Evolutionary conservation across 2,888 invertebrate species (phyloP).

Genomic region (Stictocephala bisonia): DNA sequence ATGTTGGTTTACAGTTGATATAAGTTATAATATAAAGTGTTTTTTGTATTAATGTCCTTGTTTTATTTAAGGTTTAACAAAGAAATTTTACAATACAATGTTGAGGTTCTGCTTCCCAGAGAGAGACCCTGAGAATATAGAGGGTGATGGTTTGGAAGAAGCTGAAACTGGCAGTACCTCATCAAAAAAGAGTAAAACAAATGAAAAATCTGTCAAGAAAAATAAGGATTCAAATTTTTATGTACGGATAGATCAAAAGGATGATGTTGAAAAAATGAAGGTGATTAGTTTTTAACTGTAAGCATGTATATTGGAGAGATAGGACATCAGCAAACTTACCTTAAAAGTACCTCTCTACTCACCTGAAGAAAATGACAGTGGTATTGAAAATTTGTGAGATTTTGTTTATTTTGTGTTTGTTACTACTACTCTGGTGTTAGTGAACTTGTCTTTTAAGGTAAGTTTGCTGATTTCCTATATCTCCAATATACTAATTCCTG

Average conservation of each 20-base stretch:
- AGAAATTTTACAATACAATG: constrained; percentile 97
- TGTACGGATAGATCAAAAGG: constrained; percentile 85
- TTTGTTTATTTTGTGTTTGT: too few relatives aligned
- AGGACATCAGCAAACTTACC: too few relatives aligned
- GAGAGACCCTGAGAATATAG: constrained; percentile 86
- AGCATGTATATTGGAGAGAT: too few relatives aligned
- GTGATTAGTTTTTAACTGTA: constrained; percentile 64
- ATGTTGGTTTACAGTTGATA: too few relatives aligned
- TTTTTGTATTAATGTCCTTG: constrained; percentile 47
- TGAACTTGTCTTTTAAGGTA: too few relatives aligned
- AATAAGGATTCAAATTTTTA: constrained; percentile 90
- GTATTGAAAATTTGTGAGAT: too few relatives aligned
- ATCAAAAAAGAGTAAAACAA: constrained; percentile 63
- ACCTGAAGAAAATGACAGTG: too few relatives aligned
- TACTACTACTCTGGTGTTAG: too few relatives aligned
- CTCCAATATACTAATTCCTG: too few relatives aligned
- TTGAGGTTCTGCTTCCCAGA: constrained; percentile 98
- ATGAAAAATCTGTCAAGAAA: constrained; percentile 67
- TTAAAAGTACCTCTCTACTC: too few relatives aligned
- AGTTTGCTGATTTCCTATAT: too few relatives aligned
- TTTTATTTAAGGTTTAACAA: constrained; percentile 76
- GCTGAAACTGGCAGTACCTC: constrained; percentile 62
- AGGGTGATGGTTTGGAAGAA: constrained; percentile 74
- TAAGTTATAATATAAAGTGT: too few relatives aligned
- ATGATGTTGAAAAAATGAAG: constrained; percentile 98